A percentile compares a stretch with the other conserved stretches of the same genome.
Evolutionary conservation across 2,797 vertebrate species (phyloP).

Genomic region (Aselliscus stoliczkanus): DNA sequence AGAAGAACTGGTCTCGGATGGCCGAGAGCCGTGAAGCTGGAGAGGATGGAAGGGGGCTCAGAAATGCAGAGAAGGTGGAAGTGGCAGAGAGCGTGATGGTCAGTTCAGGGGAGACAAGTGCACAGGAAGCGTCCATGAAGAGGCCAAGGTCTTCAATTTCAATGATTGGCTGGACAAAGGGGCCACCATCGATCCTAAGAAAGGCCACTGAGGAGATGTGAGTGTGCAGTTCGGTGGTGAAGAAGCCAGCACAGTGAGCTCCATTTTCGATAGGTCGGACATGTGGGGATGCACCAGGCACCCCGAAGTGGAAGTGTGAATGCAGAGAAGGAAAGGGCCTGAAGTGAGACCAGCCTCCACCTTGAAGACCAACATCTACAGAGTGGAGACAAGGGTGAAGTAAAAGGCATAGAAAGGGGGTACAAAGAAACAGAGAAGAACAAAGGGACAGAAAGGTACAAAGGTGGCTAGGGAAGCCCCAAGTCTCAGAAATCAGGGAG

Average conservation of each 20-base stretch:
- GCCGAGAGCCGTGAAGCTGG: not conserved
- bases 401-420: not conserved
- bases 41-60: not conserved
- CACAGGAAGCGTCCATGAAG: rapidly evolving
- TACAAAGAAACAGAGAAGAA: no score
- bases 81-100: not conserved
- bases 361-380: rapidly evolving
- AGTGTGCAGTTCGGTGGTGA: rapidly evolving
- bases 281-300: rapidly evolving
- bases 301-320: not conserved
- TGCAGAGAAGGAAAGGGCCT: not conserved
- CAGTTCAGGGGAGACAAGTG: not conserved
- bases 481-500: not conserved
- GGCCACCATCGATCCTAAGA: not conserved
- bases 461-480: not conserved
- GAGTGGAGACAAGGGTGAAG: no score
- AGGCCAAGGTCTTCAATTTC: not conserved
- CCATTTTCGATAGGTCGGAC: no score
- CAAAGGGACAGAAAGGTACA: no score
- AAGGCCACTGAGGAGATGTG: not conserved
- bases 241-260: not conserved
- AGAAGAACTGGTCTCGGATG: no score
- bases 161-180: rapidly evolving
- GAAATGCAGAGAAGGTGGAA: rapidly evolving
- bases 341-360: rapidly evolving